Percentiles rank a stretch among this genome's conserved stretches.
phyloP scores from a whole-genome alignment of 2,113 vertebrate genomes.

The Mungos mungo region DNA sequence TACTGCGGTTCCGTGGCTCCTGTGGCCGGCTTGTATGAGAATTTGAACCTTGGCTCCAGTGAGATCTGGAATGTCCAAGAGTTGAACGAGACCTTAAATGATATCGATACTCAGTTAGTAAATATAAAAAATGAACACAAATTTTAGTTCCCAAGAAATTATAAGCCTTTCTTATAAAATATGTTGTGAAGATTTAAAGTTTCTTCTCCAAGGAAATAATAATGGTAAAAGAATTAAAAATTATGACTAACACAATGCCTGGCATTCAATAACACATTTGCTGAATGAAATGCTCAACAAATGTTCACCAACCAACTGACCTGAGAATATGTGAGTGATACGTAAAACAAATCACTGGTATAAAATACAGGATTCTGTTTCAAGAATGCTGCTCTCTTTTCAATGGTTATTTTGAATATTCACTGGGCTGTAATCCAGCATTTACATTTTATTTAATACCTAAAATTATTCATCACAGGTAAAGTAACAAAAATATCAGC shows the following conservation, averaged over 20 bases:
- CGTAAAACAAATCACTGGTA: not conserved
- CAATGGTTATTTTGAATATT: not conserved
- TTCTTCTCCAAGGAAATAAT: constrained; percentile 28
- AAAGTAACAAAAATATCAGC: not conserved
- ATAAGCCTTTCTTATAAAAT: constrained; percentile 3
- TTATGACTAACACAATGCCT: not conserved
- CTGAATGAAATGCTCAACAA: not conserved
- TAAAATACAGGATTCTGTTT: not conserved
- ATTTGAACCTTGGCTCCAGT: constrained; percentile 91
- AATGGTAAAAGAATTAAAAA: not conserved
- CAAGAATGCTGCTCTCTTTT: not conserved
- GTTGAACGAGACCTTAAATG: constrained; percentile 91
- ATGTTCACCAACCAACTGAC: not conserved
- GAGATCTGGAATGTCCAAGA: constrained; percentile 91
- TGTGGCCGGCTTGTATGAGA: constrained; percentile 90
- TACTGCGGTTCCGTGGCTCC: constrained; percentile 92
- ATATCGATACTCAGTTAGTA: constrained; percentile 18
- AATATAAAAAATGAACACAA: not conserved
- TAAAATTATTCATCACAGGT: constrained; percentile 36
- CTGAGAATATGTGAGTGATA: not conserved
- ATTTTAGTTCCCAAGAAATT: constrained; percentile 28
- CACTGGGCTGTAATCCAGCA: not conserved
- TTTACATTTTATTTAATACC: not conserved
- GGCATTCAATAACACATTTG: not conserved
- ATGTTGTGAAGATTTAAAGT: not conserved